These are phyloP conservation scores for Drosophila ustulata DNA, from an alignment of 2,888 invertebrate genomes.

Conservation along the genomic window DNA sequence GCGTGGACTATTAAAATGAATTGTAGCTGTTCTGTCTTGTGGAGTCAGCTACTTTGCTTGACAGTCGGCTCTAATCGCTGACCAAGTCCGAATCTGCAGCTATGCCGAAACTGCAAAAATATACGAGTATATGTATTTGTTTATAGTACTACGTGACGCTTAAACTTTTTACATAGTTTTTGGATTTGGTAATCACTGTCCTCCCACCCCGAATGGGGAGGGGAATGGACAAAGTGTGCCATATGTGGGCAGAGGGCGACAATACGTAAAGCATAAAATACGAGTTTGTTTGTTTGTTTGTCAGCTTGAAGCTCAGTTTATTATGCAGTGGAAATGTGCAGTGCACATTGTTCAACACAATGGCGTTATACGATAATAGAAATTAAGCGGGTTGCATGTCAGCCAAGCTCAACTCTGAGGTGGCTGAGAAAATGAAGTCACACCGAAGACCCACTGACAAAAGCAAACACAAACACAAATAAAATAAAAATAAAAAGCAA, in stretches of 20 bases:
- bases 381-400: conserved; percentile 76
- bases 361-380: conserved; percentile 79
- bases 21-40: conserved; percentile 2
- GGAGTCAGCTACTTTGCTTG: conserved; percentile 10
- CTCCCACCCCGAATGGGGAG: not conserved
- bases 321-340: conserved; percentile 74
- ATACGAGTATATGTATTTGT: too few species aligned
- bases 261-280: conserved; percentile 8
- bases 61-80: conserved; percentile 48
- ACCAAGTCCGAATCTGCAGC: conserved; percentile 37
- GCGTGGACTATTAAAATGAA: conserved; percentile 29
- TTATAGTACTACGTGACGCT: conserved; percentile 58
- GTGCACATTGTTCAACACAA: conserved; percentile 71
- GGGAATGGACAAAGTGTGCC: conserved; percentile 44
- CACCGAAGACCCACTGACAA: conserved; percentile 45
- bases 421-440: conserved; percentile 79
- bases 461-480: conserved; percentile 13
- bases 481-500: conserved; percentile 33
- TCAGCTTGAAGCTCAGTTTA: conserved; percentile 35
- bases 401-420: conserved; percentile 12
- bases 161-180: conserved; percentile 41
- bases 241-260: conserved; percentile 30
- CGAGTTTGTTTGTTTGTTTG: conserved; percentile 38
- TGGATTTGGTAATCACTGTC: conserved; percentile 60
- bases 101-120: conserved; percentile 19